phyloP scores from a whole-genome alignment of 2,797 vertebrate genomes.

The Moxostoma hubbsi region DNA sequence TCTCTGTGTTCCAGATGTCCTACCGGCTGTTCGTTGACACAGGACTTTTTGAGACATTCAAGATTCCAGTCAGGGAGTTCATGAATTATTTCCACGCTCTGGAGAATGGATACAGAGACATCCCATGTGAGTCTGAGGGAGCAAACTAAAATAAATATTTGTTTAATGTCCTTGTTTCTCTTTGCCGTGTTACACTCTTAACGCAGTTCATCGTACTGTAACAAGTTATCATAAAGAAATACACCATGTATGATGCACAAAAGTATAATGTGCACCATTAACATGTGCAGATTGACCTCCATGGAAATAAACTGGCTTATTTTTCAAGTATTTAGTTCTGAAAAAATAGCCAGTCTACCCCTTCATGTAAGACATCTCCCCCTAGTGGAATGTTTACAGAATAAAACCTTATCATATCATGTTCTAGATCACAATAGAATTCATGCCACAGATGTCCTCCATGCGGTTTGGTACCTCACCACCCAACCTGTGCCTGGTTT shows the following conservation, averaged over 20 bases:
- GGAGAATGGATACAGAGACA: conserved; percentile 96
- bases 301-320: neutral
- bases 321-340: neutral
- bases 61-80: conserved; percentile 95
- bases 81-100: conserved; percentile 99
- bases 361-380: conserved; percentile 56
- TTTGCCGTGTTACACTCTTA: neutral
- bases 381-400: conserved; percentile 58
- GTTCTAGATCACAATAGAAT: conserved; percentile 95
- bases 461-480: conserved; percentile 98
- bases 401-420: conserved; percentile 13
- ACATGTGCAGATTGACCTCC: neutral
- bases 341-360: neutral
- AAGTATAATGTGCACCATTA: neutral
- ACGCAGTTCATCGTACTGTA: neutral
- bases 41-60: conserved; percentile 94
- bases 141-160: neutral
- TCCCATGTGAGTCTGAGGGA: conserved; percentile 91
- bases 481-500: conserved; percentile 94
- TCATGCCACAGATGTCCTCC: conserved; percentile 97
- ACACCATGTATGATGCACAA: neutral
- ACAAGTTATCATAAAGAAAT: conserved; percentile 18
- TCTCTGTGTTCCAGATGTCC: conserved; percentile 81
- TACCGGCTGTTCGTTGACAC: conserved; percentile 97
- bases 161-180: neutral